These are phyloP conservation scores for Eupeodes corollae DNA, from an alignment of 1,140 invertebrate species.

Conservation along the genomic window DNA sequence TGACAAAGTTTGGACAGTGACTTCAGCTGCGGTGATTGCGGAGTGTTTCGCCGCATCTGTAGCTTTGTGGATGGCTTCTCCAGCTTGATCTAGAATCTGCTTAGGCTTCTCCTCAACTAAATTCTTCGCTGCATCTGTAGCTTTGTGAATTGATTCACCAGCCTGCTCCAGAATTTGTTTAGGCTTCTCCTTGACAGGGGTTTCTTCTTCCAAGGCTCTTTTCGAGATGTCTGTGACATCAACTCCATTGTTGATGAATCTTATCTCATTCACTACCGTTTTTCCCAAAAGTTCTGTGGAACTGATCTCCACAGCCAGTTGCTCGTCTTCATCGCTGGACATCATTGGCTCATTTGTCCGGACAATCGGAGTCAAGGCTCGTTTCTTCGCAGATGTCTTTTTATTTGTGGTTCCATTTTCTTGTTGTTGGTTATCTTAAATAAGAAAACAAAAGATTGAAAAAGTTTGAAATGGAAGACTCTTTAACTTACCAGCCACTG, in stretches of 20 bases:
- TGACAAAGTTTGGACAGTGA: background rate
- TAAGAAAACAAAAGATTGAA: too few species aligned
- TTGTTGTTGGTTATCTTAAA: too few species aligned
- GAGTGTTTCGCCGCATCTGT: background rate
- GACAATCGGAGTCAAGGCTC: too few species aligned
- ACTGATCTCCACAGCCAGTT: slow-evolving; percentile 28
- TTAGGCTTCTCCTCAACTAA: background rate
- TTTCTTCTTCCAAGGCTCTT: slow-evolving; percentile 1
- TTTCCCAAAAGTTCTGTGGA: slow-evolving; percentile 26
- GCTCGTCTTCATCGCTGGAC: slow-evolving; percentile 30
- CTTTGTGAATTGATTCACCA: background rate
- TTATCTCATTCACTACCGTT: slow-evolving; percentile 30
- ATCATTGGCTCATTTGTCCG: background rate
- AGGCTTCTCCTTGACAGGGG: background rate
- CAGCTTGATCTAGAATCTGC: background rate
- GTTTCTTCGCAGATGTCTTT: too few species aligned
- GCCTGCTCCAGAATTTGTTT: background rate
- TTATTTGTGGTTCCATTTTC: too few species aligned
- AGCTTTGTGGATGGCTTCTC: background rate
- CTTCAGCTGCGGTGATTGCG: background rate
- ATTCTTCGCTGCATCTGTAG: background rate
- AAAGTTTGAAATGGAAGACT: too few species aligned
- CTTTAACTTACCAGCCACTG: too few species aligned
- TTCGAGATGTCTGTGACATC: slow-evolving; percentile 30
- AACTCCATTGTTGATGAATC: slow-evolving; percentile 34